Evolutionary conservation across 2,113 vertebrate species (phyloP).

Genomic region (Onychostruthus taczanowskii): DNA sequence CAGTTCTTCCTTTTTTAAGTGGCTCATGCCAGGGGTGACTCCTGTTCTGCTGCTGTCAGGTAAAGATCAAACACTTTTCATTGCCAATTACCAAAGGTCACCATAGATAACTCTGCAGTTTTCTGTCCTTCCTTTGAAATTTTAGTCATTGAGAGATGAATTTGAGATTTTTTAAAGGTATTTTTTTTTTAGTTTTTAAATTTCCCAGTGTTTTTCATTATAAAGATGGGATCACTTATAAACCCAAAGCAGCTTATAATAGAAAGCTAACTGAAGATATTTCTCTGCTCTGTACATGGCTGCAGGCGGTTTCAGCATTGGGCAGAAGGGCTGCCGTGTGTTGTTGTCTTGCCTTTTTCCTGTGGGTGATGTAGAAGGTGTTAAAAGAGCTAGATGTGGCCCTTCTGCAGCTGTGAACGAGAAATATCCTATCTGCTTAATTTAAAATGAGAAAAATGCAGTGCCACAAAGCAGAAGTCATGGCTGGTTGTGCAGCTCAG

Average conservation of each 20-base stretch:
- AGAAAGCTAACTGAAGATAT: not conserved
- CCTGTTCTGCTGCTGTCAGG: slow-evolving; percentile 4
- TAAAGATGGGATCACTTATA: not conserved
- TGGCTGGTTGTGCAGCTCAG: not conserved
- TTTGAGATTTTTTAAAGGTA: not conserved
- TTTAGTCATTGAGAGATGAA: not conserved
- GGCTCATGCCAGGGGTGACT: not conserved
- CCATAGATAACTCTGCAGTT: not conserved
- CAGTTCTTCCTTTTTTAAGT: not conserved
- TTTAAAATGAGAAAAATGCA: not conserved
- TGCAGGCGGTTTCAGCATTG: not conserved
- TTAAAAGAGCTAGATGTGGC: not conserved
- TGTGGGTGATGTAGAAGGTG: not conserved
- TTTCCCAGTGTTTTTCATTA: not conserved
- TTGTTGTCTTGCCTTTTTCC: not conserved
- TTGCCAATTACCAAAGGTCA: not conserved
- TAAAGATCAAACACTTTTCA: slow-evolving; percentile 32
- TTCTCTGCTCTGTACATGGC: not conserved
- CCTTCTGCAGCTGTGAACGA: not conserved
- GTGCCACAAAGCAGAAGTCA: not conserved
- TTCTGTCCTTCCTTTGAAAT: slow-evolving; percentile 4
- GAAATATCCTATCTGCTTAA: not conserved
- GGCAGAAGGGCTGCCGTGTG: not conserved
- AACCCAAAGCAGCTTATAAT: not conserved
- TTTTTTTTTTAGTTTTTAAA: not conserved